phyloP scores from a whole-genome alignment of 1,140 invertebrate species.

The Charaxes varanes region DNA sequence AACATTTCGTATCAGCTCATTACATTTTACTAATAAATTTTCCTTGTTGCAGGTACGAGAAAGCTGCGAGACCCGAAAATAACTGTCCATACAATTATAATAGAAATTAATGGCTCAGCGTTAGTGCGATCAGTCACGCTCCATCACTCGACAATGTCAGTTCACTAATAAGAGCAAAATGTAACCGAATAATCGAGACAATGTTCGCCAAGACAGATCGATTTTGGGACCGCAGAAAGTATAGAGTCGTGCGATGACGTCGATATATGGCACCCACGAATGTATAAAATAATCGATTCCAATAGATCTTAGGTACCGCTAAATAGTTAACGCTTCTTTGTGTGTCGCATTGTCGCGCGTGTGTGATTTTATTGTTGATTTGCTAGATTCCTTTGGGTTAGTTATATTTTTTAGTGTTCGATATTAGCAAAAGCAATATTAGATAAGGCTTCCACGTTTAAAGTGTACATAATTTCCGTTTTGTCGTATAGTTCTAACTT shows the following conservation, averaged over 20 bases:
- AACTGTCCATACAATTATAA: conserved; percentile 2
- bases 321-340: conserved; percentile 47
- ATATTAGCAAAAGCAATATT: conserved; percentile 55
- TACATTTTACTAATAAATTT: conserved; percentile 4
- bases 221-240: conserved; percentile 60
- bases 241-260: conserved; percentile 47
- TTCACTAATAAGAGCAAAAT: conserved; percentile 10
- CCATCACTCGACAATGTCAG: conserved; percentile 8
- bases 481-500: conserved; percentile 11
- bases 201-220: conserved; percentile 51
- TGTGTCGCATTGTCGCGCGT: conserved; percentile 36
- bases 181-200: conserved; percentile 24
- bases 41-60: conserved; percentile 21
- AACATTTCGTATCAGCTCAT: not conserved
- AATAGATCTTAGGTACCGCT: conserved; percentile 30
- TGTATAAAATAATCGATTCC: conserved; percentile 51
- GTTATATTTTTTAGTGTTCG: conserved; percentile 22
- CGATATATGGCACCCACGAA: conserved; percentile 31
- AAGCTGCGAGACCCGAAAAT: conserved; percentile 1
- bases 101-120: conserved; percentile 10
- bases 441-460: conserved; percentile 27
- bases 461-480: conserved; percentile 6
- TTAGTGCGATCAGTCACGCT: not conserved
- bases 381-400: conserved; percentile 33
- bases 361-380: conserved; percentile 43